Evolutionary conservation across 2,888 invertebrate genomes (phyloP).

Genomic region (Penaeus monodon): DNA sequence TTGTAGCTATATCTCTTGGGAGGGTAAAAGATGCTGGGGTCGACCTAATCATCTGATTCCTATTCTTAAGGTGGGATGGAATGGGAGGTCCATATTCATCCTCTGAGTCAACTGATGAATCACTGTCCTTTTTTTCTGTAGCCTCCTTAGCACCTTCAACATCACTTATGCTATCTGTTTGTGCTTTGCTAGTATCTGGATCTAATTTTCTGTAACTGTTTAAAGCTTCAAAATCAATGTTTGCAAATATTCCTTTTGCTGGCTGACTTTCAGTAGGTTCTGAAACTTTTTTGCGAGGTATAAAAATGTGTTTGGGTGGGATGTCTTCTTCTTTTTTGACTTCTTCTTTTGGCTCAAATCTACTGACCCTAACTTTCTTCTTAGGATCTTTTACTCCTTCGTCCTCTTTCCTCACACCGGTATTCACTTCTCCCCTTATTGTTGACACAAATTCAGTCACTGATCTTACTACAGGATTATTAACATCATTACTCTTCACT

Average conservation of each 20-base stretch:
- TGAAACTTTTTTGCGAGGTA: slow-evolving; percentile 39
- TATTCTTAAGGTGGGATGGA: slow-evolving; percentile 54
- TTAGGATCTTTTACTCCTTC: slow-evolving; percentile 11
- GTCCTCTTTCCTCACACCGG: background rate
- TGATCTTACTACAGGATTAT: background rate
- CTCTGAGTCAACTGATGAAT: slow-evolving; percentile 43
- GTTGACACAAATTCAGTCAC: background rate
- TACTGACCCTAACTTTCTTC: slow-evolving; percentile 28
- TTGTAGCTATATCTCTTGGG: background rate
- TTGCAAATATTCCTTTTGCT: slow-evolving; percentile 64
- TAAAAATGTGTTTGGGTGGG: slow-evolving; percentile 45
- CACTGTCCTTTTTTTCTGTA: slow-evolving; percentile 13
- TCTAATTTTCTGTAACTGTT: slow-evolving; percentile 49
- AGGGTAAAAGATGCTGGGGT: background rate
- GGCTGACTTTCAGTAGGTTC: background rate
- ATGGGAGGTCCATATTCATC: slow-evolving; percentile 60
- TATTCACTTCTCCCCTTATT: background rate
- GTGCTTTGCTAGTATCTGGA: background rate
- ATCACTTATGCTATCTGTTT: background rate
- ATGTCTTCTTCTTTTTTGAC: background rate
- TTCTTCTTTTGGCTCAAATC: slow-evolving; percentile 47
- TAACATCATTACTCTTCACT: background rate
- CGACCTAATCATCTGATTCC: slow-evolving; percentile 31
- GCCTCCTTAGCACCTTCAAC: background rate
- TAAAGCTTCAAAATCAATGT: slow-evolving; percentile 63